Conservation (phyloP, 1,140 invertebrate species). For the Aphelenchoides fujianensis region DNA sequence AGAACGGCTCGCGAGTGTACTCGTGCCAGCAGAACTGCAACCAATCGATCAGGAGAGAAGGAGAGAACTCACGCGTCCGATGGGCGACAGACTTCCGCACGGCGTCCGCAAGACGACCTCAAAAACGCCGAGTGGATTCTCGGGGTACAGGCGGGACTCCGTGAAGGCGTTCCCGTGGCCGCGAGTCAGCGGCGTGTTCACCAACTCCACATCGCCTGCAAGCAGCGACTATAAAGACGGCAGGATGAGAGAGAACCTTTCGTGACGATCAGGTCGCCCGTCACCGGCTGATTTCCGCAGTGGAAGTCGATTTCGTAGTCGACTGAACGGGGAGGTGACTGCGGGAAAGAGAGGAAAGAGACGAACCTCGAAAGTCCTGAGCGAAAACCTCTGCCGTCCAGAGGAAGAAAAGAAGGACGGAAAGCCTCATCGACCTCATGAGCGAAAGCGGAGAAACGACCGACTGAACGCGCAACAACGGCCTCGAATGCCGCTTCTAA, state of each 20-base stretch:
- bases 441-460: too few relatives aligned
- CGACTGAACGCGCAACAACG: too few relatives aligned
- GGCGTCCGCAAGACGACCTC: not conserved
- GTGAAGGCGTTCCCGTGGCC: not conserved
- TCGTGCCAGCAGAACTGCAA: not conserved
- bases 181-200: not conserved
- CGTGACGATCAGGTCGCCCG: not conserved
- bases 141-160: not conserved
- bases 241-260: not conserved
- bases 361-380: not conserved
- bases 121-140: not conserved
- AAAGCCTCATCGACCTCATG: too few relatives aligned
- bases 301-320: not conserved
- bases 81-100: not conserved
- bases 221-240: not conserved
- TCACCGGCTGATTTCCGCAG: slow-evolving; percentile 4
- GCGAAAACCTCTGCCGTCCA: not conserved
- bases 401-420: not conserved
- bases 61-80: not conserved
- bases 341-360: not conserved
- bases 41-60: not conserved
- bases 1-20: not conserved
- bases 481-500: too few relatives aligned
- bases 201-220: not conserved
- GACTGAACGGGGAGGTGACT: too few relatives aligned